phyloP scores from a whole-genome alignment of 1,140 invertebrate genomes.

The Drosophila kurseongensis region DNA sequence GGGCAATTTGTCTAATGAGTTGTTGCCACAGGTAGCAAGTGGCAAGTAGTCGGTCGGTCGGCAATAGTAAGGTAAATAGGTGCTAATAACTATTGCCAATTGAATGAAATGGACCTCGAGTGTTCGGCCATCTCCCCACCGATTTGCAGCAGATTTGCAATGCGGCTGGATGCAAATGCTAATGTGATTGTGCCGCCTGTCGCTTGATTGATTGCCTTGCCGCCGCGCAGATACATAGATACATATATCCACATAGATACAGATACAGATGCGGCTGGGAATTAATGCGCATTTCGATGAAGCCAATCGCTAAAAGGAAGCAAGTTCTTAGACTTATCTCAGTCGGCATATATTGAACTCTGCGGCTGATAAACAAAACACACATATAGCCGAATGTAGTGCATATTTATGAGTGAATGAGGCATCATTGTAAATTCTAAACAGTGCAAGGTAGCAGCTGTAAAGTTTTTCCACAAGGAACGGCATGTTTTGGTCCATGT shows the following conservation, averaged over 20 bases:
- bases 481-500: slow-evolving; percentile 8
- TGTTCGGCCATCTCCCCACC: slow-evolving; percentile 36
- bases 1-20: slow-evolving; percentile 82
- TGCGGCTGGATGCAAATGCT: slow-evolving; percentile 69
- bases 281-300: slow-evolving; percentile 76
- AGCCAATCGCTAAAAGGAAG: slow-evolving; percentile 40
- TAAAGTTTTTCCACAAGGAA: slow-evolving; percentile 18
- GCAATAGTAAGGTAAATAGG: slow-evolving; percentile 40
- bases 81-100: slow-evolving; percentile 75
- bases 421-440: slow-evolving; percentile 36
- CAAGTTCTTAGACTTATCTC: slow-evolving; percentile 57
- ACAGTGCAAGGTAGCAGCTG: slow-evolving; percentile 43
- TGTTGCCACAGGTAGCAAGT: slow-evolving; percentile 71
- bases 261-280: slow-evolving; percentile 4
- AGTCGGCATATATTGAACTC: slow-evolving; percentile 72
- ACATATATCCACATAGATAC: slow-evolving; percentile 27
- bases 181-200: slow-evolving; percentile 48
- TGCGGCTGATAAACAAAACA: slow-evolving; percentile 48
- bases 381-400: slow-evolving; percentile 17
- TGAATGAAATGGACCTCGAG: slow-evolving; percentile 57
- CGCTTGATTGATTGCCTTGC: slow-evolving; percentile 59
- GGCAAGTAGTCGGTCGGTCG: slow-evolving; percentile 17
- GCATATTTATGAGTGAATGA: slow-evolving; percentile 58
- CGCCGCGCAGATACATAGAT: slow-evolving; percentile 19
- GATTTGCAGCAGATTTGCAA: slow-evolving; percentile 51